phyloP scores from a whole-genome alignment of 2,797 vertebrate genomes.

The Coilia nasus region DNA sequence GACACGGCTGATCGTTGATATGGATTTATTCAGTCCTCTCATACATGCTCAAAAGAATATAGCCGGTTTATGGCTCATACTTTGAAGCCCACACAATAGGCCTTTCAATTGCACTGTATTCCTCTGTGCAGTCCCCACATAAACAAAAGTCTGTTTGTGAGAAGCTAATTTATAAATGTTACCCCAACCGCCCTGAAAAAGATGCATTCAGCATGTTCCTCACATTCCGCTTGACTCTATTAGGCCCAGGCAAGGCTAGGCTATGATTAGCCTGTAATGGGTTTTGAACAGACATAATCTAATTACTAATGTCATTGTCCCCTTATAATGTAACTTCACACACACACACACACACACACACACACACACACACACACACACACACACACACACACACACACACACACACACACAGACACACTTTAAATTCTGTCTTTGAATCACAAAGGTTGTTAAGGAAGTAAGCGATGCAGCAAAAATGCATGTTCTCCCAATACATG shows the following conservation, averaged over 20 bases:
- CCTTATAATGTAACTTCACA: not conserved
- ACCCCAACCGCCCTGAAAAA: constrained; percentile 23
- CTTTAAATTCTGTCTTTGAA: not conserved
- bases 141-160: constrained; percentile 8
- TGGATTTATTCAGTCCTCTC: not conserved
- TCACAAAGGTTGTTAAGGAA: not conserved
- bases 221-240: not conserved
- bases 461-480: not conserved
- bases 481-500: not conserved
- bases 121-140: not conserved
- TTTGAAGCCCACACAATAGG: not conserved
- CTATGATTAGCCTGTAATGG: not conserved
- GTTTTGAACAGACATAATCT: not conserved
- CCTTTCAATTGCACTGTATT: not conserved
- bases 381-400: no score
- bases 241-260: not conserved
- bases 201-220: not conserved
- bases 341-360: no score
- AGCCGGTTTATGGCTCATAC: not conserved
- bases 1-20: not conserved
- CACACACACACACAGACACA: not conserved
- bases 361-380: not conserved
- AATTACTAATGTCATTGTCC: constrained; percentile 10
- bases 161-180: not conserved
- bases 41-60: constrained; percentile 10